Evolutionary conservation across 2,888 invertebrate genomes (phyloP), one percentile per base, ranked within the genome.

Genomic region (Tuta absoluta): DNA sequence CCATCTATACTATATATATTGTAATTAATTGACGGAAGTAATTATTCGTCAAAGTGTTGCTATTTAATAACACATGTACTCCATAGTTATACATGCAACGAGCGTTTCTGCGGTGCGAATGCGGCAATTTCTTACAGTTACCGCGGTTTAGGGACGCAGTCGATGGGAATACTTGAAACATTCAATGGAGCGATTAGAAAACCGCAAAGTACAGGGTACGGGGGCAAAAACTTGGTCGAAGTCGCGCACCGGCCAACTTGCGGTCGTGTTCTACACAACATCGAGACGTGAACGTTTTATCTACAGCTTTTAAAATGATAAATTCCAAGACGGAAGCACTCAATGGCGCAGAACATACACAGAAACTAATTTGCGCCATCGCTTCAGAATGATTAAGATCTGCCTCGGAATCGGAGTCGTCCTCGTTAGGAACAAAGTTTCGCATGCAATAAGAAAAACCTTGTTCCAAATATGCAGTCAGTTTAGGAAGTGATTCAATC

Each of bases 61-160:
- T 77, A 72, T 72, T 82, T 73, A 85, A 84, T 82, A 79, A 79
- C 73, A 75, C 75, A 76, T 75, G 14, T 12, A 56, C 11, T 56
- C 2, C 33, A 28, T 24, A 24, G 24, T 33, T 33, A 53, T 53
- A 56, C 56, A 28, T 56, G 51, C 62, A 71, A 75, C 73, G 69
- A 77, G 71, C 72, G 72, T 76, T 73, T 67, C 71, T 68, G 68
- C 66, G 67, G 72, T 69, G 72, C 75, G 72, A 75, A 72, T 72
- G 69, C 72, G 75, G 78, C 75, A 78, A 81, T 82, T 82, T 81
- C 75, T 75, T 81, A 84, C 82, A 82, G 84, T 84, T 84, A 85
- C 64, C 75, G 80, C 75, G 79, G 80, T 80, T 83, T 80, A 84
- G 82, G 81, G 83, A 81, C 82, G 77, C 72, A 71, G 73, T 71